Base-by-base conservation (phyloP, 64 coral and sea anemone species). In the Actinia equina region DNA sequence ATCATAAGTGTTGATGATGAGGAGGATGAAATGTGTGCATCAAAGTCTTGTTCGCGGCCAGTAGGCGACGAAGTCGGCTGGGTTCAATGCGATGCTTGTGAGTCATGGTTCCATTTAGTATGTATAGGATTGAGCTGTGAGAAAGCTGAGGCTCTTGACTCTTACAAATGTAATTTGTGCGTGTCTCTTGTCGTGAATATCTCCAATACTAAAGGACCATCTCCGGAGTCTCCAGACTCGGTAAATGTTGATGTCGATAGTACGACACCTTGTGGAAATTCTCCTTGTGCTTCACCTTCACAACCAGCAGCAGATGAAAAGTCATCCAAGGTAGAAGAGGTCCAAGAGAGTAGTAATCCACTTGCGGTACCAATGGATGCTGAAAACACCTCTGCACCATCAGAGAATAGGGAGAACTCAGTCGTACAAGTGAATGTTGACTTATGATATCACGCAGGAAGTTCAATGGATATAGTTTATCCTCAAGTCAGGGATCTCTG, bases 71-170 rank as follows among this genome's bases (percentile, higher is more conserved):
- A 99, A 22, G 97, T 99, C 3, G 93, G 91, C 22, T 99, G 97
- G 97, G 97, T 99, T 6, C 97, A 99, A 82, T 99, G 97, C 82
- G 97, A 99, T 57, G 69, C 62, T 20, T 99, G 97, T 83, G 90
- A 99, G 71, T 86, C 89, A 53, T 99, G 97, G 97, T 99, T 90
- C 20, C 97, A 99, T 77, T 61, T 95, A 11, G 58, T 90, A 4
- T 99, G 97, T 71, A 92, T 99, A 43, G 91, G 88, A 19, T 85
- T 99, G 11, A 90, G 87, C 49, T 83, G 90, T 15, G 88, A 95
- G 53, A 86, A 90, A 44, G 97, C 97, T 0, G 91, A 92, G 51
- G 97, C 93, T 11, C 87, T 99, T 77, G 97, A 99, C 43, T 94
- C 97, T 12, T 99, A 95, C 52, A 89, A 89, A 1, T 99, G 97